Evolutionary conservation across 2,888 invertebrate species (phyloP).

Genomic region (Lepidocyrtinus sp.): DNA sequence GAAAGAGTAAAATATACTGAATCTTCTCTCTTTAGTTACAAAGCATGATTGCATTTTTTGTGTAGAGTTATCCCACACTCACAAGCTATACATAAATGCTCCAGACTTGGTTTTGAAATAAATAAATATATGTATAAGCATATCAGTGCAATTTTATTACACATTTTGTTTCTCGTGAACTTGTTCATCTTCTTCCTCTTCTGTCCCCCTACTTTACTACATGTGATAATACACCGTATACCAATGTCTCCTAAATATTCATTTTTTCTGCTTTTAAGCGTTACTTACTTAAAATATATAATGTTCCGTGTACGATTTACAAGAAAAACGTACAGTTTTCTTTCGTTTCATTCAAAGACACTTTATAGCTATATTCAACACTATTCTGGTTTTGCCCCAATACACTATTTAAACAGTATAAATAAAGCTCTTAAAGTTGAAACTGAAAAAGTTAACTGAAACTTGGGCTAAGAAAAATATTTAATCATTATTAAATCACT

Average conservation of each 20-base stretch:
- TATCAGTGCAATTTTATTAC: conserved; percentile 19
- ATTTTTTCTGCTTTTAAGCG: background rate
- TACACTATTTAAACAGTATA: background rate
- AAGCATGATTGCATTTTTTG: background rate
- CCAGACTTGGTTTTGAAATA: background rate
- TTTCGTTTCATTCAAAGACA: background rate
- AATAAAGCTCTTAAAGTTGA: background rate
- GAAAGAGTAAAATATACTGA: background rate
- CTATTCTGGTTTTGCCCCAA: too few relatives aligned
- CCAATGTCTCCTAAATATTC: background rate
- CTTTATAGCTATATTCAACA: too few relatives aligned
- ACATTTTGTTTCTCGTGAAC: conserved; percentile 44
- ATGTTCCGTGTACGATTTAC: background rate
- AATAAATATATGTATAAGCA: background rate
- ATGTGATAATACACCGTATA: conserved; percentile 34
- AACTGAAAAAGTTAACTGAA: too few relatives aligned
- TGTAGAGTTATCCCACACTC: background rate
- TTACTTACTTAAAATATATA: background rate
- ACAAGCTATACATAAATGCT: background rate
- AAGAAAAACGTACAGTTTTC: too few relatives aligned
- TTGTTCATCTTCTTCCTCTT: conserved; percentile 45
- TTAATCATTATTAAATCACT: too few relatives aligned
- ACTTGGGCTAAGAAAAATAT: too few relatives aligned
- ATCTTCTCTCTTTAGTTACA: background rate
- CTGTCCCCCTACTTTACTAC: conserved; percentile 30